Percentiles rank a stretch among this genome's conserved stretches.
Conservation (phyloP, 2,797 vertebrate genomes). For the Gobio occitaniae region DNA sequence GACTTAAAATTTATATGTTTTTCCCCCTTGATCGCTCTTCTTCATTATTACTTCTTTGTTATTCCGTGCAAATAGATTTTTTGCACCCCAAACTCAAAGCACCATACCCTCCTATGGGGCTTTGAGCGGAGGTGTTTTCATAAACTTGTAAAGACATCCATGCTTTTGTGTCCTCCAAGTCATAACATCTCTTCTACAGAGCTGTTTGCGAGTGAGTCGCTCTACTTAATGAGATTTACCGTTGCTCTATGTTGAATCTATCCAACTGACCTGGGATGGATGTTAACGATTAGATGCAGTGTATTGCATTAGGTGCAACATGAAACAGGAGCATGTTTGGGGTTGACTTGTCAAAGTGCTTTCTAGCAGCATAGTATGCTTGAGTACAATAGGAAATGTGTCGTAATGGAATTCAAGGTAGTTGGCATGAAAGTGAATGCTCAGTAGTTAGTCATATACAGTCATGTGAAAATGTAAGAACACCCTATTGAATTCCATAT, state of each 20-base stretch:
- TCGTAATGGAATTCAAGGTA: slow-evolving; percentile 37
- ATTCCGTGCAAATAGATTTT: slow-evolving; percentile 62
- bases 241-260: slow-evolving; percentile 22
- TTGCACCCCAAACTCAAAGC: slow-evolving; percentile 44
- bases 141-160: slow-evolving; percentile 48
- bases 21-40: slow-evolving; percentile 45
- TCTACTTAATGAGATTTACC: slow-evolving; percentile 49
- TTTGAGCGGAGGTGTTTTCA: slow-evolving; percentile 42
- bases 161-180: slow-evolving; percentile 21
- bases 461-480: no score
- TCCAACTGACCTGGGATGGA: slow-evolving; percentile 27
- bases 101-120: slow-evolving; percentile 1
- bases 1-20: slow-evolving; percentile 64
- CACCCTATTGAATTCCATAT: no score
- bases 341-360: slow-evolving; percentile 46
- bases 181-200: slow-evolving; percentile 1
- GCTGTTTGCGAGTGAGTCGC: slow-evolving; percentile 15
- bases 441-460: no score
- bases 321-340: slow-evolving; percentile 43
- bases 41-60: slow-evolving; percentile 64
- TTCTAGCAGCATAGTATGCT: slow-evolving; percentile 37
- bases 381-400: slow-evolving; percentile 50
- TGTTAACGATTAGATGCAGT: slow-evolving; percentile 40
- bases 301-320: slow-evolving; percentile 46
- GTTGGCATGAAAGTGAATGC: no score